Evolutionary conservation across 2,888 invertebrate genomes (phyloP).

Genomic region (Caenorhabditis imperialis): DNA sequence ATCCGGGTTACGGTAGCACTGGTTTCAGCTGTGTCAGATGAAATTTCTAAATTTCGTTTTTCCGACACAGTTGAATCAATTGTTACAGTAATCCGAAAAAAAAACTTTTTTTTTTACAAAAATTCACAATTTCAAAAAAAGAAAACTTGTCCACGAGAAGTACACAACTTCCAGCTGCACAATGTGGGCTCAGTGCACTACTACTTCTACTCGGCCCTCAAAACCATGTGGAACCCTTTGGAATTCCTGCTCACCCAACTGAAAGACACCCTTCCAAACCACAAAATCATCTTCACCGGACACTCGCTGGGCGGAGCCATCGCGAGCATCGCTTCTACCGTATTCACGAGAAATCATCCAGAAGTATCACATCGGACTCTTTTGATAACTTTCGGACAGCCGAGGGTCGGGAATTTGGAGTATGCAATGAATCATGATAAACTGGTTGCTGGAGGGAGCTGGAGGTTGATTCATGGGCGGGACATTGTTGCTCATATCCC

Average conservation of each 20-base stretch:
- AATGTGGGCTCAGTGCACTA: constrained; percentile 74
- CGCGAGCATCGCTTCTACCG: constrained; percentile 70
- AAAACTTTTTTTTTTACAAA: too few species aligned
- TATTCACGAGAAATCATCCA: constrained; percentile 65
- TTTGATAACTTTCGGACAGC: constrained; percentile 75
- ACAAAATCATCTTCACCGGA: constrained; percentile 71
- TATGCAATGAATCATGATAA: constrained; percentile 70
- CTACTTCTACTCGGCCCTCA: constrained; percentile 73
- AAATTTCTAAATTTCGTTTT: too few species aligned
- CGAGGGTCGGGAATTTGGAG: constrained; percentile 74
- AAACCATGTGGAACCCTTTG: constrained; percentile 67
- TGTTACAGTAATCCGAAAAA: too few species aligned
- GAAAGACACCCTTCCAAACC: constrained; percentile 41
- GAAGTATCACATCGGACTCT: constrained; percentile 30
- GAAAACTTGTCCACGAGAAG: too few species aligned
- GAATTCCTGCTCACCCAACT: constrained; percentile 22
- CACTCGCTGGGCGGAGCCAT: constrained; percentile 75
- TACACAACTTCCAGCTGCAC: constrained; percentile 58
- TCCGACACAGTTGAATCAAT: too few species aligned
- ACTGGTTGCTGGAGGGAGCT: constrained; percentile 65
- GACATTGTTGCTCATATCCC: constrained; percentile 75
- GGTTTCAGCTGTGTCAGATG: too few species aligned
- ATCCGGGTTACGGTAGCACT: too few species aligned
- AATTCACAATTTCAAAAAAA: too few species aligned
- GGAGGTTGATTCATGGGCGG: constrained; percentile 67